These are phyloP conservation scores for Loriculus beryllinus DNA, from an alignment of 2,797 vertebrate species.

Conservation along the genomic window DNA sequence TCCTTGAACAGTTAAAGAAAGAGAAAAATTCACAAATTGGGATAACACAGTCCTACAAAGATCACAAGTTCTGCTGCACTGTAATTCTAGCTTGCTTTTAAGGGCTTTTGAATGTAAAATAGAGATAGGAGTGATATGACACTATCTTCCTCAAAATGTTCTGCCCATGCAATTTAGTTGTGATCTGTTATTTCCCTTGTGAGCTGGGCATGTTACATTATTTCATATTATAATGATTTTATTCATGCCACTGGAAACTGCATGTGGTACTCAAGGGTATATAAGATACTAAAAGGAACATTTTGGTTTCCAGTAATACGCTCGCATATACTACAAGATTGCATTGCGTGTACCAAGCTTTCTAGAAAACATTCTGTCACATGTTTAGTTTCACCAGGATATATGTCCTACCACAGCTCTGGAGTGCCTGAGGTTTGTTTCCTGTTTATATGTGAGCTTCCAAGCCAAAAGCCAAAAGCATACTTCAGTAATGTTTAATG, in stretches of 20 bases:
- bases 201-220: background rate
- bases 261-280: fast-evolving
- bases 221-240: background rate
- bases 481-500: background rate
- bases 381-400: background rate
- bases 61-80: background rate
- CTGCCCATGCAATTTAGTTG: background rate
- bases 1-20: background rate
- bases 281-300: background rate
- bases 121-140: background rate
- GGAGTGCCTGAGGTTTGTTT: background rate
- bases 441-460: constrained; percentile 2
- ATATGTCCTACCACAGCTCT: background rate
- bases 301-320: background rate
- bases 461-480: background rate
- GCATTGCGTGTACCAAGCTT: background rate
- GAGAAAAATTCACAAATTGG: background rate
- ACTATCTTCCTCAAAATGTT: background rate
- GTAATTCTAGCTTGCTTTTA: background rate
- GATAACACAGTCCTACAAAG: background rate
- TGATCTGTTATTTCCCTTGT: background rate
- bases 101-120: background rate
- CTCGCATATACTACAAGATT: background rate
- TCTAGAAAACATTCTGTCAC: background rate
- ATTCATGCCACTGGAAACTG: background rate